Evolutionary conservation across 2,797 vertebrate genomes (phyloP), one percentile per base, ranked within the genome.

Genomic region (Thaleichthys pacificus): DNA sequence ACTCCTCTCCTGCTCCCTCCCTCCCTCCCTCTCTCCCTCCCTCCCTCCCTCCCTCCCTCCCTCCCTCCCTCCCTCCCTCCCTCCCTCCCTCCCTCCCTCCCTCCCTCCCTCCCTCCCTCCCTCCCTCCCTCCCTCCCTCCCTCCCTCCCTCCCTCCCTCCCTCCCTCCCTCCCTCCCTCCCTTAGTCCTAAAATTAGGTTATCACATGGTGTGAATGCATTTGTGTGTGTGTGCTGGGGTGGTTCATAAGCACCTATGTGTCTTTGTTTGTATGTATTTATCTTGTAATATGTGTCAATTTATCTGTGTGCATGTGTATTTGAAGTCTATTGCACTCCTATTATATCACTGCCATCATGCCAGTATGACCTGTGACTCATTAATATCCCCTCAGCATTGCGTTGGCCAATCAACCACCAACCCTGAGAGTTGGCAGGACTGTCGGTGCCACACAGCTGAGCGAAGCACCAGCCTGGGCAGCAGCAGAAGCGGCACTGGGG

Each of bases 391-490:
- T 38, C 9, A 14, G 63, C 19, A 24, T 38, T 58, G 32, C 35
- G 49, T 71, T 76, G 72, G 63, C 61, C 64, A 61, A 66, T 24
- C 19, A 51, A n/a, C 51, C 72, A 64, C 47, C 71, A 64, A 75
- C 47, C 65, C 24, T 69, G 70, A 17, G 71, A 77, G 77, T 81
- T 82, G 75, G 77, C 74, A 82, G 84, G 84, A 35, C 66, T 32
- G 15, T 58, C 19, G 58, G 61, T 66, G 76, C 66, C 68, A 66
- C 60, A 68, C 82, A 79, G 73, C 66, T 63, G 14, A 51, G 49
- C 1, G 15, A 17, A 8, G 49, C 72, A 80, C 82, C 80, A 86
- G 73, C 61, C 71, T 89, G 79, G 81, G 77, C 81, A 86, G 79
- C 64, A 82, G 72, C 71, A 84, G 77, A 80, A 86, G 79, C 58